Base-by-base conservation (phyloP, 1,140 invertebrate genomes). In the Heliconius hewitsoni region DNA sequence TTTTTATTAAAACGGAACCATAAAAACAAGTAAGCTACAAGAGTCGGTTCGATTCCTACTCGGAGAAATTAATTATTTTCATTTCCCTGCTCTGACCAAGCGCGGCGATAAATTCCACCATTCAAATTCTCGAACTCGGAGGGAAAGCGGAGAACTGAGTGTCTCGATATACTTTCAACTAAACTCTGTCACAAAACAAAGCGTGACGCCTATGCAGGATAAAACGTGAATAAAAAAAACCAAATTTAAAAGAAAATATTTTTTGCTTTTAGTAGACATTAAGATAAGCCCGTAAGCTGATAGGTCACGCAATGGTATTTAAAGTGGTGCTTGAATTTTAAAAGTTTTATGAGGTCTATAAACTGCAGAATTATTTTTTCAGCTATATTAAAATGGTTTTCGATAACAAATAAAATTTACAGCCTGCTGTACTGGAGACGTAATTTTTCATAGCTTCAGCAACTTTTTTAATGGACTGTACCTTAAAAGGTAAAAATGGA, bases 251-350 rank as follows among this genome's bases (percentile, higher is more conserved):
- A 60, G 55, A 27, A 60, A 18, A 66, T 66, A 66, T 27, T 66
- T 66, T 30, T 66, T 27, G 1, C 60, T 3, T 5, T 57, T 30
- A 66, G 60, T 30, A 23, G 23, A 60, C 57, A 76, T 76, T 76
- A 30, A 30, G 74, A 76, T 76, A 50, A 18, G 13, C 60, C 46
- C 27, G 60, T 76, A 50, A 27, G 11, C 39, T 50, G 74, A 76
- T 76, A 76, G 46, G 74, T 66, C 74, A 76, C 74, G 74, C 74
- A 71, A 71, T 50, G 23, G 23, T 71, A 23, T 57, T 57, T 19
- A 66, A 66, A 30, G 60, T 23, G 60, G 60, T 11, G 30, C 23
- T 66, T 66, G 27, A 30, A 30, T 27, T 66, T 66, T 27, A 66
- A 27, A 13, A 3, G 23, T 66, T 66, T 66, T 66, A 66, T 66